Base-by-base conservation (phyloP, 2,888 invertebrate genomes). In the Lottia scabra region DNA sequence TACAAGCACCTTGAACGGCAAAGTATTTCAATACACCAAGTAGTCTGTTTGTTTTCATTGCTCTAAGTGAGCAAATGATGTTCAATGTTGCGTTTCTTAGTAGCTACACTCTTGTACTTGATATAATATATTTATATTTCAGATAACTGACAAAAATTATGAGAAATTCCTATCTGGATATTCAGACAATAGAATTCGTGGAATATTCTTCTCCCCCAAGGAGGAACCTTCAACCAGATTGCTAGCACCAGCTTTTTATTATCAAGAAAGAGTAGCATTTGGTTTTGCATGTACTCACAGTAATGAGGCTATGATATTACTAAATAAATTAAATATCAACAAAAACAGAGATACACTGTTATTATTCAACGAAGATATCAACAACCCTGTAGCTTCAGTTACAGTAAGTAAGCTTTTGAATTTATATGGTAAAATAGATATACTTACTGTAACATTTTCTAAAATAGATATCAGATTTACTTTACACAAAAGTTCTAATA, bases 141-240 rank as follows among this genome's bases (percentile, higher is more conserved):
- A 88, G 76, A 90, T 97, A n/a, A 92, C 92, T 71, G 94, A 95
- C 83, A 91, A 92, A 44, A 95, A 94, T 84, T 72, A 83, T n/a
- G 93, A 95, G 67, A 91, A 91, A 10, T 98, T 97, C 88, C 92
- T 98, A 44, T 93, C 92, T 65, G 96, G 96, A 70, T 98, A 97
- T 94, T 93, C 93, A 75, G 98, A 98, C 90, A 98, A 98, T 90
- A 93, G 94, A 89, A 96, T 98, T 63, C 92, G 97, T 78, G 96
- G 95, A 44, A 91, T 98, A 71, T 94, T 98, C 84, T 95, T 97
- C 90, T 88, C 89, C 63, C 87, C 86, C 23, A 84, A 88, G 62
- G 95, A 96, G 86, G 92, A 93, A 15, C 93, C 95, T 70, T 92
- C 96, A 68, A 92, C 98, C 71, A 91, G 98, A 78, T 98, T 97